Percentiles rank a stretch among this genome's conserved stretches.
Conservation (phyloP, 2,888 invertebrate genomes). For the Euzetes globulus region DNA sequence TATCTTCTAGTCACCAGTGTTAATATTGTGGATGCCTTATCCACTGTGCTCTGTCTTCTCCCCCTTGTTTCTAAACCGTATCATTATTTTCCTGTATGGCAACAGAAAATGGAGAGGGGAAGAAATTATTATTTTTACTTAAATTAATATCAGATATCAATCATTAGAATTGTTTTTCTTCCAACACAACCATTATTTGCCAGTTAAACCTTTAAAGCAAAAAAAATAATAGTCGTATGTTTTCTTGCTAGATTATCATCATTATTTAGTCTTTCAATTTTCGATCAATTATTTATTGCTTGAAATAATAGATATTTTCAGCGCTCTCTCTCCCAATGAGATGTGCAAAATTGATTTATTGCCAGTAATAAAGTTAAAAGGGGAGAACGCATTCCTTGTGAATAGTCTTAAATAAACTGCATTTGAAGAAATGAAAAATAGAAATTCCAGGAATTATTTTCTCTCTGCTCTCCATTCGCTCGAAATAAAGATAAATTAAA, state of each 20-base stretch:
- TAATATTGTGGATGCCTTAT: no score
- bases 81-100: not conserved
- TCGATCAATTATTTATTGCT: no score
- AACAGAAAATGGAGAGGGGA: no score
- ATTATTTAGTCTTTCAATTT: no score
- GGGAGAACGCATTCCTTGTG: not conserved
- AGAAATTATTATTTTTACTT: no score
- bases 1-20: not conserved
- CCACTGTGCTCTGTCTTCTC: no score
- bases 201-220: no score
- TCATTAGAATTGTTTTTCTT: not conserved
- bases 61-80: not conserved
- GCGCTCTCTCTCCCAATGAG: no score
- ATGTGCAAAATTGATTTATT: not conserved
- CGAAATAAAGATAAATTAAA: not conserved
- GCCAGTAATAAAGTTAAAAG: not conserved
- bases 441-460: not conserved
- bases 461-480: not conserved
- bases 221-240: no score
- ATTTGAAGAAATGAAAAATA: not conserved
- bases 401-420: not conserved
- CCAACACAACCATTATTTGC: no score
- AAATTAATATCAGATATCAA: constrained; percentile 5
- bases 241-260: no score
- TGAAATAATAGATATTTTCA: no score